A percentile compares a stretch with the other conserved stretches of the same genome.
Conservation (phyloP, 2,888 invertebrate species). For the Xiphydria camelus region DNA sequence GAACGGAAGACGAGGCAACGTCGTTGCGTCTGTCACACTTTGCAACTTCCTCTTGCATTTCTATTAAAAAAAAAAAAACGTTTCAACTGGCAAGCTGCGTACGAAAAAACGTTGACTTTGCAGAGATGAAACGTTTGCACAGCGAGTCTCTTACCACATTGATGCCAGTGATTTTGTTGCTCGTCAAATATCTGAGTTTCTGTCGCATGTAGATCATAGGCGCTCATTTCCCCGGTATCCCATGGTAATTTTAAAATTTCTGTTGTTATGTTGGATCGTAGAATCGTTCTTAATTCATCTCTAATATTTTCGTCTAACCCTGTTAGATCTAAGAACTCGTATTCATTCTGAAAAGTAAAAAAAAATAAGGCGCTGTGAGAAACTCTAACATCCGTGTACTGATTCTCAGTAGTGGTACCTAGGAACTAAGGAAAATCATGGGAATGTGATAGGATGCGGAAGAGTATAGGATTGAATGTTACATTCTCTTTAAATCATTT, state of each 20-base stretch:
- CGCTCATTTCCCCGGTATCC: slow-evolving; percentile 39
- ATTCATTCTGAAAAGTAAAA: slow-evolving; percentile 39
- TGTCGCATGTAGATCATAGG: slow-evolving; percentile 22
- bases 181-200: slow-evolving; percentile 27
- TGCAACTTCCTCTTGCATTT: slow-evolving; percentile 17
- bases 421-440: no score
- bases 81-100: background rate
- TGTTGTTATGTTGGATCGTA: slow-evolving; percentile 32
- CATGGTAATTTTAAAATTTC: slow-evolving; percentile 45
- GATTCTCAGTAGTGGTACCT: no score
- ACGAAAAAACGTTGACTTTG: background rate
- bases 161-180: slow-evolving; percentile 42
- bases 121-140: background rate
- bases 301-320: slow-evolving; percentile 40
- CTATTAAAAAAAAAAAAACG: slow-evolving; percentile 1
- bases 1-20: slow-evolving; percentile 19
- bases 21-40: slow-evolving; percentile 23
- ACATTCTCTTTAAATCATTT: no score
- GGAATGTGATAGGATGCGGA: no score
- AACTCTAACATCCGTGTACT: no score
- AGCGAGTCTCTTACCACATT: slow-evolving; percentile 35
- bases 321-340: slow-evolving; percentile 44
- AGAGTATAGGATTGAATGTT: no score
- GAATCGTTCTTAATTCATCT: slow-evolving; percentile 38
- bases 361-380: no score